phyloP scores from a whole-genome alignment of 1,140 invertebrate genomes.

The Ceratina australensis region DNA sequence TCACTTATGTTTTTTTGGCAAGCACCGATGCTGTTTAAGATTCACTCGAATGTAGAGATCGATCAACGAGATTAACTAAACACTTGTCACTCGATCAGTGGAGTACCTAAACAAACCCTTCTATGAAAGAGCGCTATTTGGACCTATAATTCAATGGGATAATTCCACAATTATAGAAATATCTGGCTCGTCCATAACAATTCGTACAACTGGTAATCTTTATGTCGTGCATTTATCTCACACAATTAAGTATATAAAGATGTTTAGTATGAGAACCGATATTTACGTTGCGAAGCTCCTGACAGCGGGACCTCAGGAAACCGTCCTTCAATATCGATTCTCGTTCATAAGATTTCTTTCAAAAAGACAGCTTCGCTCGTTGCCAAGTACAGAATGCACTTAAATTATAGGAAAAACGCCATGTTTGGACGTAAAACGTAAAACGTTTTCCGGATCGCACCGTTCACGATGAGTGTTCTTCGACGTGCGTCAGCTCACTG shows the following conservation, averaged over 20 bases:
- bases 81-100: constrained; percentile 14
- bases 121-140: constrained; percentile 39
- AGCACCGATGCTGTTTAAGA: background rate
- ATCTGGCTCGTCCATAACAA: background rate
- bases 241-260: constrained; percentile 30
- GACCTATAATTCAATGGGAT: constrained; percentile 16
- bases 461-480: constrained; percentile 55
- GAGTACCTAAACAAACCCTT: constrained; percentile 21
- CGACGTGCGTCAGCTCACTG: constrained; percentile 71
- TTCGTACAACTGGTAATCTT: too few relatives aligned
- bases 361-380: background rate
- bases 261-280: constrained; percentile 43
- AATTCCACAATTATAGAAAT: background rate
- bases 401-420: constrained; percentile 59
- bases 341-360: constrained; percentile 2
- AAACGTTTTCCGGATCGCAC: constrained; percentile 32
- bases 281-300: constrained; percentile 48
- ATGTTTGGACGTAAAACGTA: constrained; percentile 67
- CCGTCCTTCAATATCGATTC: background rate
- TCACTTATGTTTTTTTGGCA: background rate
- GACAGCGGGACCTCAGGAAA: constrained; percentile 6
- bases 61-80: background rate
- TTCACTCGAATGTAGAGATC: too few relatives aligned
- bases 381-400: background rate
- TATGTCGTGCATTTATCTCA: background rate